These are phyloP conservation scores for Oreamnos americanus DNA, from an alignment of 2,113 vertebrate species.

Conservation along the genomic window DNA sequence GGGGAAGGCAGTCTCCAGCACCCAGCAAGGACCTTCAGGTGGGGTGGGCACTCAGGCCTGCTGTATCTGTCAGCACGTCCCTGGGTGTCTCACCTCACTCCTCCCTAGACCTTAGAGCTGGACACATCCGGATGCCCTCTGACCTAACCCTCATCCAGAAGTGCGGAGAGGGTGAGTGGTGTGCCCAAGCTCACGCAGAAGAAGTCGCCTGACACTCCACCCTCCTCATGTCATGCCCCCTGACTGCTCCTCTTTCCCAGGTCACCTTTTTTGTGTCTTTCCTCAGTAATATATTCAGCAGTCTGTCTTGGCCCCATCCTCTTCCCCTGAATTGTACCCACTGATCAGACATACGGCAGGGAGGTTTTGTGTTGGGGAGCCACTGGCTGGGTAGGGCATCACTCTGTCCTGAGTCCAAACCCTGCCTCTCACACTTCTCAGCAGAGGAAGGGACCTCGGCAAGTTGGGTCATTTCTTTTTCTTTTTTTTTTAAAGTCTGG, in stretches of 20 bases:
- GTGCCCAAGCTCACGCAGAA: not conserved
- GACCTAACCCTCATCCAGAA: not conserved
- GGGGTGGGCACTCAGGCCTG: not conserved
- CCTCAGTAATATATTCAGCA: not conserved
- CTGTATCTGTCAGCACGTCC: accelerated
- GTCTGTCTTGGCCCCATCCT: not conserved
- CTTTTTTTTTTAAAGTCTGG: not conserved
- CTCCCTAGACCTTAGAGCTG: not conserved
- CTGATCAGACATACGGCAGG: accelerated
- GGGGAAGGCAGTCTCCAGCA: not conserved
- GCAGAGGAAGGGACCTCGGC: not conserved
- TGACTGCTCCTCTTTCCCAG: not conserved
- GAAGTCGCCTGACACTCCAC: not conserved
- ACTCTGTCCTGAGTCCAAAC: not conserved
- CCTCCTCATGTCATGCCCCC: not conserved
- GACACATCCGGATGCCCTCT: not conserved
- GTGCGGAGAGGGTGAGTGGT: not conserved
- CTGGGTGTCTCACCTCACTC: not conserved
- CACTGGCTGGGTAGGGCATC: not conserved
- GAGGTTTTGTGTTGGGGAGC: too few species aligned
- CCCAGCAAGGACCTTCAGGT: not conserved
- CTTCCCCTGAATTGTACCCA: not conserved
- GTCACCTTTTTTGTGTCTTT: not conserved
- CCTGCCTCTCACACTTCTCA: not conserved
- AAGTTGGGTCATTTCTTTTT: not conserved